phyloP scores from a whole-genome alignment of 2,113 vertebrate species.

The Atrichornis clamosus region DNA sequence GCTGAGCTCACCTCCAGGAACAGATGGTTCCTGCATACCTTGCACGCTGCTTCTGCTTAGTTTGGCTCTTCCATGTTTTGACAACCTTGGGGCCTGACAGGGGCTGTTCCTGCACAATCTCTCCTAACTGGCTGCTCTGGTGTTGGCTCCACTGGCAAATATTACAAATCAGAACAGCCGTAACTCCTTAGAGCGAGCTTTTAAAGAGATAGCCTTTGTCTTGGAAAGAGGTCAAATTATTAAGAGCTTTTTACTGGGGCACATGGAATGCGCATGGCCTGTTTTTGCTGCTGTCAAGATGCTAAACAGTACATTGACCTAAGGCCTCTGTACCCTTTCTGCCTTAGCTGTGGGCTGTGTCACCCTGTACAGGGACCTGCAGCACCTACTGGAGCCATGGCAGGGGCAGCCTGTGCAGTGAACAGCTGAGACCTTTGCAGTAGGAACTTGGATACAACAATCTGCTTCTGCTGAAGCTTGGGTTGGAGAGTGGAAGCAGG shows the following conservation, averaged over 20 bases:
- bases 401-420: neutral
- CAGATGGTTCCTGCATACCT: neutral
- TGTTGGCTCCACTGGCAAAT: neutral
- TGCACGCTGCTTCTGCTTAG: neutral
- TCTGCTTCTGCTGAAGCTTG: neutral
- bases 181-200: neutral
- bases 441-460: neutral
- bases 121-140: neutral
- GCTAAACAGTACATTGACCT: neutral
- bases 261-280: neutral
- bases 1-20: neutral
- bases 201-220: neutral
- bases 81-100: neutral
- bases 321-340: neutral
- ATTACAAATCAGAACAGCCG: neutral
- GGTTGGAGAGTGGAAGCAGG: neutral
- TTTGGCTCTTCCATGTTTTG: neutral
- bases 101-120: neutral
- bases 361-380: neutral
- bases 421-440: neutral
- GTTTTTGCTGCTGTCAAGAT: neutral
- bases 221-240: neutral
- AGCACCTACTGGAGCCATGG: neutral
- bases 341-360: neutral
- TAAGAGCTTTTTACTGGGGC: neutral